Base-by-base conservation (phyloP, 1,140 invertebrate genomes). In the Drosophila bifasciata region DNA sequence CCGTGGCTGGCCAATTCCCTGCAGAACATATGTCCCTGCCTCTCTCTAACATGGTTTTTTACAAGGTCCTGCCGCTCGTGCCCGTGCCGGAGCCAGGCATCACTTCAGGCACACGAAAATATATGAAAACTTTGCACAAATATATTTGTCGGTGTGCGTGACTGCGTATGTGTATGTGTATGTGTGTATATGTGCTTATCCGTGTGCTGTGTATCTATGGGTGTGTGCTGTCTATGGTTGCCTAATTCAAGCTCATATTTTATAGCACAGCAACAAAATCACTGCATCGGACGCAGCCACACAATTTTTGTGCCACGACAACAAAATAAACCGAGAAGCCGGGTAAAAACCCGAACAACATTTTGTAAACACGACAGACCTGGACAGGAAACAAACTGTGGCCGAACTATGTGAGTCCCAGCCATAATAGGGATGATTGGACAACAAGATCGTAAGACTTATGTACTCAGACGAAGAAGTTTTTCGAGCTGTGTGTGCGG, bases 181-280 rank as follows among this genome's bases (percentile, higher is more conserved):
- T 66, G 39, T 15, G 32, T 59, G 55, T 39, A 28, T 23, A 52
- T 44, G 40, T 57, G 32, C 5, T 25, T 48, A 43, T 72, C 25
- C 59, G 72, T 50, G 43, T 67, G 44, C 48, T 21, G n/a, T 52
- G n/a, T 40, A 64, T n/a, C 28, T 55, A 68, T 52, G 50, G 50
- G 62, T 68, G 59, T 73, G 63, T 36, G 11, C 32, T 36, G 32
- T 71, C 53, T 61, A 72, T 71, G 70, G 61, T 49, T 67, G 60
- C 76, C 79, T 84, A 79, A 84, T 83, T 79, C 60, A 67, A 78
- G 79, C 76, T 85, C 79, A 84, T 85, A 85, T 85, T 88, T 81
- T 78, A 88, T 68, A 81, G 32, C 32, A 81, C 73, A 81, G 79
- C 79, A 86, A 79, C 83, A 81, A 79, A 88, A 86, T 86, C 83